A percentile compares a stretch with the other conserved stretches of the same genome.
phyloP scores from a whole-genome alignment of 2,888 invertebrate genomes.

The Lasiommata megera region DNA sequence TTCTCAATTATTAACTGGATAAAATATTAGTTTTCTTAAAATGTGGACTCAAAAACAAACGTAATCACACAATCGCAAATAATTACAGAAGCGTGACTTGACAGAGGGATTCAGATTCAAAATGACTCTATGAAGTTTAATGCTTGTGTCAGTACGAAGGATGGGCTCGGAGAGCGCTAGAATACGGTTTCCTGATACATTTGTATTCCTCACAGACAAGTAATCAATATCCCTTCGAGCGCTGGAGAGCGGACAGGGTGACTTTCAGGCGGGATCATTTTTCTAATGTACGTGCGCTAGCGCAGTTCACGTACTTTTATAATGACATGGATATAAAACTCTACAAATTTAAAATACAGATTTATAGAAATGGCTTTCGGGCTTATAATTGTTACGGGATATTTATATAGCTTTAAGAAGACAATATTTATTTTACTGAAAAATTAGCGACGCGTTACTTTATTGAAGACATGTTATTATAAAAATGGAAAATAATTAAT shows the following conservation, averaged over 20 bases:
- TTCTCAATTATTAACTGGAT: too few species aligned
- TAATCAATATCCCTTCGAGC: constrained; percentile 74
- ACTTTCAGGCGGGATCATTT: constrained; percentile 55
- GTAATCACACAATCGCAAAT: not conserved
- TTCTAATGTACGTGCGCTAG: constrained; percentile 48
- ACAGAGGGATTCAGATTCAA: constrained; percentile 2
- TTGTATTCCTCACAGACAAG: constrained; percentile 78
- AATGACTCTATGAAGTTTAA: constrained; percentile 56
- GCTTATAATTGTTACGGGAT: too few species aligned
- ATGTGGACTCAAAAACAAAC: not conserved
- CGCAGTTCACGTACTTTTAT: constrained; percentile 33
- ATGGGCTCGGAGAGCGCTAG: constrained; percentile 56
- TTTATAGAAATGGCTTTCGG: not conserved
- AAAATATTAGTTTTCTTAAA: not conserved
- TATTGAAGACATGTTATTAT: too few species aligned
- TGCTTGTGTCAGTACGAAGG: constrained; percentile 66
- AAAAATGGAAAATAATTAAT: too few species aligned
- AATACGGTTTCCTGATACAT: constrained; percentile 71
- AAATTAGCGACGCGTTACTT: too few species aligned
- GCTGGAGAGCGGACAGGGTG: constrained; percentile 57
- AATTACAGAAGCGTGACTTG: not conserved
- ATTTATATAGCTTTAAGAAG: too few species aligned
- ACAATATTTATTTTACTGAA: too few species aligned
- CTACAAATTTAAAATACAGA: not conserved
- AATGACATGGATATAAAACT: constrained; percentile 1